A percentile compares a stretch with the other conserved stretches of the same genome.
Conservation (phyloP, 2,888 invertebrate genomes). For the Ochropacha duplaris region DNA sequence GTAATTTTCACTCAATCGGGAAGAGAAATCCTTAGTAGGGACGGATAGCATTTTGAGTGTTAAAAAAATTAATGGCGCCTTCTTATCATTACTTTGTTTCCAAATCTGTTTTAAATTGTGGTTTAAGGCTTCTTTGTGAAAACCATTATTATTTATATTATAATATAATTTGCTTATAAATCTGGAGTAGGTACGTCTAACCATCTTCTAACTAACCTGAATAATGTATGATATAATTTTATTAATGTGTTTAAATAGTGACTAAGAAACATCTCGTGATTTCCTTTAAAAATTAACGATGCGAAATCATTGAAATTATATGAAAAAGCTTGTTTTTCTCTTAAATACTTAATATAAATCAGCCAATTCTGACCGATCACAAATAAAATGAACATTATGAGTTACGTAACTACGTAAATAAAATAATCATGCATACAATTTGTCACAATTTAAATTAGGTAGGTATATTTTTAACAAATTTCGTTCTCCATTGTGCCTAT, state of each 20-base stretch:
- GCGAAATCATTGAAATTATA: too few relatives aligned
- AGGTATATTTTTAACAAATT: constrained; percentile 19
- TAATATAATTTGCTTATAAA: not conserved
- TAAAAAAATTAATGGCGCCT: not conserved
- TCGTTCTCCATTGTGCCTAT: constrained; percentile 68
- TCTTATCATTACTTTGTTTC: not conserved
- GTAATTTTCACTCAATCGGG: not conserved
- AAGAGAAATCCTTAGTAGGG: not conserved
- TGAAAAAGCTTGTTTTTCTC: too few relatives aligned
- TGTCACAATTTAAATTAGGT: not conserved
- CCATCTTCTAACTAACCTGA: not conserved
- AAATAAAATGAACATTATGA: too few relatives aligned
- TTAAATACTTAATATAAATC: too few relatives aligned
- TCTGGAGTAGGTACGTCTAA: not conserved
- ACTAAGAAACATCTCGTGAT: too few relatives aligned
- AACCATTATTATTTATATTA: not conserved
- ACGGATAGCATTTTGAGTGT: not conserved
- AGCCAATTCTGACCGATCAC: too few relatives aligned
- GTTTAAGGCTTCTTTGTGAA: not conserved
- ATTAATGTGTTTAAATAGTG: not conserved
- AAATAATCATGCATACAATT: not conserved
- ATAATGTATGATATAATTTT: not conserved
- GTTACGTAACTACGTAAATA: not conserved
- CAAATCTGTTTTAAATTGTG: not conserved
- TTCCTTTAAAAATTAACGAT: too few relatives aligned